Evolutionary conservation across 2,797 vertebrate species (phyloP).

Genomic region (Otolemur crassicaudatus): DNA sequence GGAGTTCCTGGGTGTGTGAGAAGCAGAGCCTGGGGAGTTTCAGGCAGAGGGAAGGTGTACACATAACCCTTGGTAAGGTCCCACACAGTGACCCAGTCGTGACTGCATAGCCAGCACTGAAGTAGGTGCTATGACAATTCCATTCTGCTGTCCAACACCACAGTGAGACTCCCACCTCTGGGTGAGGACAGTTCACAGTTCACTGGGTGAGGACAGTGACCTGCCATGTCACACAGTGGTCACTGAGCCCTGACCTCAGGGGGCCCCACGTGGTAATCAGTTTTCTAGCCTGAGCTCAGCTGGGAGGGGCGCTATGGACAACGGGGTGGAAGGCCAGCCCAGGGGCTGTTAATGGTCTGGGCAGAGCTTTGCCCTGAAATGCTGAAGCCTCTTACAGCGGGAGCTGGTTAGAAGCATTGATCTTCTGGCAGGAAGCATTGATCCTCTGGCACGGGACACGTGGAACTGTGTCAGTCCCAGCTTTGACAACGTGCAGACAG

Average conservation of each 20-base stretch:
- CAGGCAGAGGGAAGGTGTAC: background rate
- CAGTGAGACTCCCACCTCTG: fast-evolving
- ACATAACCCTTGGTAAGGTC: fast-evolving
- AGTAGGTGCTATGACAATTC: too few species aligned
- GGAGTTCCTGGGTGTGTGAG: background rate
- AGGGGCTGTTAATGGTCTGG: too few species aligned
- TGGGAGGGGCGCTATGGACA: background rate
- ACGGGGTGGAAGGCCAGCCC: background rate
- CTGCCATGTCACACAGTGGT: background rate
- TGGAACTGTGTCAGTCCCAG: background rate
- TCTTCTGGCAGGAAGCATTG: background rate
- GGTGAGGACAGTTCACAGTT: too few species aligned
- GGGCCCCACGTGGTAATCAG: too few species aligned
- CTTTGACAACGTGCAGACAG: fast-evolving
- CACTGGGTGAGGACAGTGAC: background rate
- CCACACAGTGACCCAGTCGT: fast-evolving
- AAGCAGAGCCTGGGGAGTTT: background rate
- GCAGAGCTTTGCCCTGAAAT: background rate
- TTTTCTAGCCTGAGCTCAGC: background rate
- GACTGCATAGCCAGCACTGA: fast-evolving
- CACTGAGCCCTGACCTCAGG: background rate
- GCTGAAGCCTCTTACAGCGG: background rate
- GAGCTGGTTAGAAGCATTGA: background rate
- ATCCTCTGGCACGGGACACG: fast-evolving
- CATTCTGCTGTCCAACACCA: too few species aligned